These are phyloP conservation scores for Meleagris gallopavo DNA, from an alignment of 2,113 vertebrate species.

Conservation along the genomic window DNA sequence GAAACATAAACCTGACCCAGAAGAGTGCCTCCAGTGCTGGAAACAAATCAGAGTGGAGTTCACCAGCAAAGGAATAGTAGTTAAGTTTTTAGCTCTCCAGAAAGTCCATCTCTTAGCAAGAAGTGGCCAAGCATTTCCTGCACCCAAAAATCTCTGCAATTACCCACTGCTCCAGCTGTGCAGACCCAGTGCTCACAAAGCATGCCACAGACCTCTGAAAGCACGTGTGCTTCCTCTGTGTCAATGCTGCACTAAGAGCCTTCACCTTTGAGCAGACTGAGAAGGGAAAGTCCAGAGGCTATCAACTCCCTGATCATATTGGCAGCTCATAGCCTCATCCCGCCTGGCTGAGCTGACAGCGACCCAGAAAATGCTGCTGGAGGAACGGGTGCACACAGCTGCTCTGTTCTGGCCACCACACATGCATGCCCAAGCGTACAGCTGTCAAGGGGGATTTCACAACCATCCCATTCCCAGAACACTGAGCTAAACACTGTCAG, in stretches of 20 bases:
- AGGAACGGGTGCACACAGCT: not conserved
- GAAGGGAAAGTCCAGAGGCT: not conserved
- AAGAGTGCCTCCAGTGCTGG: not conserved
- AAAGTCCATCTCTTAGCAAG: not conserved
- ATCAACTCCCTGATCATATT: fast-evolving
- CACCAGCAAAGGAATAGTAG: not conserved
- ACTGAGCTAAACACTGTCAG: not conserved
- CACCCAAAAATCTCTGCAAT: not conserved
- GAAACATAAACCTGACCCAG: constrained; percentile 33
- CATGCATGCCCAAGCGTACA: not conserved
- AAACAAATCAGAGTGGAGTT: constrained; percentile 16
- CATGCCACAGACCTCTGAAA: not conserved
- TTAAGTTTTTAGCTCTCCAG: not conserved
- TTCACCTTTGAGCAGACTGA: not conserved
- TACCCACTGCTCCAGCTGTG: constrained; percentile 1
- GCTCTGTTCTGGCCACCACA: not conserved
- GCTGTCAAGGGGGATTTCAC: not conserved
- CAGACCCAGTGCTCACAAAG: not conserved
- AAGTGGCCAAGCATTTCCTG: not conserved
- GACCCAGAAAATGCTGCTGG: not conserved
- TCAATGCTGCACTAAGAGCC: not conserved
- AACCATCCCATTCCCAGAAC: constrained; percentile 21
- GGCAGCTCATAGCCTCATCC: fast-evolving
- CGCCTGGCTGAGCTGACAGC: not conserved
- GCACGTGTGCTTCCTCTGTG: not conserved